Percentiles rank a stretch among this genome's conserved stretches.
Evolutionary conservation across 2,888 invertebrate species (phyloP).

Genomic region (Epirrhoe alternata): DNA sequence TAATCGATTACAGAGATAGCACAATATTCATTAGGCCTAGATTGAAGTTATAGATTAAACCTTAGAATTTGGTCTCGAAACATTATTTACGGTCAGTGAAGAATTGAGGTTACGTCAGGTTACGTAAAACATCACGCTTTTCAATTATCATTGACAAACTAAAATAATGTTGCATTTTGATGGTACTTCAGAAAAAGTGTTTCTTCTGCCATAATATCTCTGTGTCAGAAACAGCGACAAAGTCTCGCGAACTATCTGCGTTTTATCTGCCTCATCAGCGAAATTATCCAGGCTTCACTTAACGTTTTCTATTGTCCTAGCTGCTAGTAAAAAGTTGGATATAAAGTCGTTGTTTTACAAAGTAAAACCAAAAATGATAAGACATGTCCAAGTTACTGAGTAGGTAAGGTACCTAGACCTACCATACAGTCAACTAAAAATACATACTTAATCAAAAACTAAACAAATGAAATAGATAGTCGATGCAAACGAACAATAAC

Average conservation of each 20-base stretch:
- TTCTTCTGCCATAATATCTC: constrained; percentile 25
- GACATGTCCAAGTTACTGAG: background rate
- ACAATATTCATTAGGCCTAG: constrained; percentile 16
- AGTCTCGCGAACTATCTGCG: constrained; percentile 37
- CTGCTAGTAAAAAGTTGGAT: background rate
- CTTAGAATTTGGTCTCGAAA: constrained; percentile 11
- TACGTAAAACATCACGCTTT: background rate
- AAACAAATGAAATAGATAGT: constrained; percentile 13
- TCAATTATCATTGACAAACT: background rate
- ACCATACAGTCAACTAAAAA: background rate
- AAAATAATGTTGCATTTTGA: constrained; percentile 13
- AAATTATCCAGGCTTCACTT: constrained; percentile 36
- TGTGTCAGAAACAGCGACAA: constrained; percentile 35
- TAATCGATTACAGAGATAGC: constrained; percentile 22
- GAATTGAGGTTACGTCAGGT: constrained; percentile 16
- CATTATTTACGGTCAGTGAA: constrained; percentile 22
- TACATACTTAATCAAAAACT: constrained; percentile 1
- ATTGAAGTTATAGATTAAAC: constrained; percentile 1
- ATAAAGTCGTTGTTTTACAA: background rate
- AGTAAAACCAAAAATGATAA: background rate
- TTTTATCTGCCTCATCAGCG: constrained; percentile 40
- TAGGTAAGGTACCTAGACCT: background rate
- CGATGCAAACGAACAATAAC: constrained; percentile 24
- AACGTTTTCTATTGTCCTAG: constrained; percentile 20
- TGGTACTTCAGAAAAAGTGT: constrained; percentile 9